Evolutionary conservation across 2,888 invertebrate species (phyloP).

Genomic region (Eledone cirrhosa): DNA sequence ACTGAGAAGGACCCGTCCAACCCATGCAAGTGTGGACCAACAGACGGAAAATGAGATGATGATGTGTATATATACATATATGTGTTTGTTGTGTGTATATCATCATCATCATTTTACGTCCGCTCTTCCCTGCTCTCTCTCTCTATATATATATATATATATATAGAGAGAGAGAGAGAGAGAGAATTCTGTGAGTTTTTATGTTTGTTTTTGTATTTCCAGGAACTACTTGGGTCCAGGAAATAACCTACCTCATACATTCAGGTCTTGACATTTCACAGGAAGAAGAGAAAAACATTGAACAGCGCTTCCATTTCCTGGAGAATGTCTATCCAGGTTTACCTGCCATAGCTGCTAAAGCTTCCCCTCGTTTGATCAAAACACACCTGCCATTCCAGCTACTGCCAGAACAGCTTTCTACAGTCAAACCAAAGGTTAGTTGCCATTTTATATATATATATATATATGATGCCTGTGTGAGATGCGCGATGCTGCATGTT

Average conservation of each 20-base stretch:
- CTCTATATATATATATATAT: too few relatives aligned
- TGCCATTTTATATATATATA: background rate
- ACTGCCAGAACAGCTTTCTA: conserved; percentile 61
- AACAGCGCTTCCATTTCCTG: conserved; percentile 79
- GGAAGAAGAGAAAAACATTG: conserved; percentile 70
- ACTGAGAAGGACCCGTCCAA: too few relatives aligned
- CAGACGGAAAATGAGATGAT: too few relatives aligned
- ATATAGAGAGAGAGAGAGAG: too few relatives aligned
- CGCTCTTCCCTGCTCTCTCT: too few relatives aligned
- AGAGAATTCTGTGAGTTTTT: too few relatives aligned
- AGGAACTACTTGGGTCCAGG: conserved; percentile 91
- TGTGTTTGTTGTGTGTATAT: too few relatives aligned
- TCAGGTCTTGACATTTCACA: conserved; percentile 81
- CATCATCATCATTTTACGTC: too few relatives aligned
- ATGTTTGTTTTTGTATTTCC: conserved; percentile 12
- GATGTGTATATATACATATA: too few relatives aligned
- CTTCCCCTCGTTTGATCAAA: conserved; percentile 58
- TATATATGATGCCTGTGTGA: too few relatives aligned
- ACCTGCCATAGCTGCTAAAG: conserved; percentile 37
- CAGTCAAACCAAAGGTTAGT: conserved; percentile 55
- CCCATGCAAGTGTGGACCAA: too few relatives aligned
- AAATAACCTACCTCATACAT: conserved; percentile 90
- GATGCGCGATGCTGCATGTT: too few relatives aligned
- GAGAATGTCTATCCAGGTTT: conserved; percentile 70
- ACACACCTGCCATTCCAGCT: conserved; percentile 58